Evolutionary conservation across 2,888 invertebrate genomes (phyloP), one percentile per base, ranked within the genome.

Genomic region (Cyclophora punctaria): DNA sequence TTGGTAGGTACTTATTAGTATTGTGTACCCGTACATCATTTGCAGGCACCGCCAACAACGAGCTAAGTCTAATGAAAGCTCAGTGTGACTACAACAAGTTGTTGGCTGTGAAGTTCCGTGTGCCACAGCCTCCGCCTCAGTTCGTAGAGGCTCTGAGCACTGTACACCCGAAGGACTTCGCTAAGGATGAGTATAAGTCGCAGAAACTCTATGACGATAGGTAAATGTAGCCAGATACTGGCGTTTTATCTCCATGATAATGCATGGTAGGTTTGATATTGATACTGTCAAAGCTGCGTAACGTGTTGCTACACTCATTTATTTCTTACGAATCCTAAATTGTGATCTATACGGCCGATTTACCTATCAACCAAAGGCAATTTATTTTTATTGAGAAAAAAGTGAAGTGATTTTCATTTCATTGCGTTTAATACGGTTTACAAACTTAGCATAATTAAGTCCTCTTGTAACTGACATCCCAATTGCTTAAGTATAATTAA

Each of bases 201-300:
- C 65, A 71, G 35, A 85, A 85, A 57, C 57, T 85, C 4, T 68
- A 71, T 33, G 59, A 63, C 7, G 85, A 85, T 55, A 78, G 82
- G 85, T 82, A 47, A 44, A 37, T 5, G 4, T 37, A 37, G 4
- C 5, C 37, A 2, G 5, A 5, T 37, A 37, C 5, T 37, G 4
- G 4, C 37, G 37, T 47, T 35, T 44, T n/a, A 6, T 4, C 42
- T 5, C 4, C 66, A 69, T 34, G 72, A 73, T 3, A 78, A 78
- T 55, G 58, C 60, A 20, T 20, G 20, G 1, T 20, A 20, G 20
- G 20, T 20, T 20, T 20, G 20, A 20, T 20, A 20, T 20, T 1
- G 20, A 20, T 20, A 20, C 20, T 20, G 20, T 20, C 1, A 20
- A 20, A 20, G 20, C 20, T 20, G 20, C 20, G 20, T 20, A 20